These are phyloP conservation scores for Itoplectis maculator DNA, from an alignment of 2,888 invertebrate species.

Conservation along the genomic window DNA sequence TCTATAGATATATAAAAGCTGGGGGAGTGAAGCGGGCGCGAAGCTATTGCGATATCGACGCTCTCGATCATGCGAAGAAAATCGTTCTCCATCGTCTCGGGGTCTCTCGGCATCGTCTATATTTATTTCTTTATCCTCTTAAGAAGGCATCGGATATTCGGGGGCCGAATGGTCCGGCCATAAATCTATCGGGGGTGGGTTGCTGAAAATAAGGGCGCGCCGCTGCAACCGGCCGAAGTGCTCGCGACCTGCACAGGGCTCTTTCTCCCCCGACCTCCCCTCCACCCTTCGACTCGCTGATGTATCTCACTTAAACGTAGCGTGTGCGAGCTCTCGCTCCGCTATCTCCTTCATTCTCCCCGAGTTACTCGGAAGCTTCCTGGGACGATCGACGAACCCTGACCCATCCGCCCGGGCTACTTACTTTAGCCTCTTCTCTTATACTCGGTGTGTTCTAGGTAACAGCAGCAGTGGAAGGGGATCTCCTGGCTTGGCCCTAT, in stretches of 20 bases:
- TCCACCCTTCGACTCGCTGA: not conserved
- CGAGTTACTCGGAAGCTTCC: not conserved
- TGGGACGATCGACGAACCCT: constrained; percentile 11
- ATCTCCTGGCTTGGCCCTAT: too few relatives aligned
- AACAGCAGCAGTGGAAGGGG: too few relatives aligned
- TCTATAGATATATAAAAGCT: not conserved
- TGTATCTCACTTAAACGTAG: constrained; percentile 41
- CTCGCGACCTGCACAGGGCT: not conserved
- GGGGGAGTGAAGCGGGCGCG: constrained; percentile 9
- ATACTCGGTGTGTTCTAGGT: too few relatives aligned
- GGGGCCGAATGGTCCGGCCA: constrained; percentile 61
- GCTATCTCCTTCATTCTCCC: not conserved
- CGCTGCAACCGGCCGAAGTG: constrained; percentile 45
- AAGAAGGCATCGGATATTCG: constrained; percentile 66
- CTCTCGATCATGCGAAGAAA: constrained; percentile 56
- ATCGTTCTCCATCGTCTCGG: constrained; percentile 49
- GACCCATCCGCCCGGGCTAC: constrained; percentile 7
- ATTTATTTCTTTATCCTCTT: constrained; percentile 48
- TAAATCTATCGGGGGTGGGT: constrained; percentile 65
- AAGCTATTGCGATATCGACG: constrained; percentile 54
- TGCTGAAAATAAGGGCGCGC: constrained; percentile 60
- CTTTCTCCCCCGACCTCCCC: too few relatives aligned
- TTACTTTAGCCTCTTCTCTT: constrained; percentile 21
- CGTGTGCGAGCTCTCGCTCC: not conserved
- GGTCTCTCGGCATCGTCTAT: not conserved